Evolutionary conservation across 1,140 invertebrate species (phyloP), one percentile per base, ranked within the genome.

Genomic region (Aphaenogaster rudis): DNA sequence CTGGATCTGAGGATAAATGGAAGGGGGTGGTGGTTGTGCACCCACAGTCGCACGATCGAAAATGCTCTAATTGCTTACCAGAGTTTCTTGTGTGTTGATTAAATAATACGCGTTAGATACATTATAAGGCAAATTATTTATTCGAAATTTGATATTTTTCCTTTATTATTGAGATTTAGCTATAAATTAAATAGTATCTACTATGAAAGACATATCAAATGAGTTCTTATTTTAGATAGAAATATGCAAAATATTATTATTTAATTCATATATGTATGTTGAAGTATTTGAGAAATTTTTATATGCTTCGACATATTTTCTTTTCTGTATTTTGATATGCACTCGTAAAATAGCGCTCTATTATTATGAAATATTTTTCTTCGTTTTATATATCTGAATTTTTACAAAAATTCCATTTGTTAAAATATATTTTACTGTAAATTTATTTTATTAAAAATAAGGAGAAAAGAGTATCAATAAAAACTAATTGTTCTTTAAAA

Each of bases 361-460:
- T 21, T 74, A 39, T 59, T 76, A 21, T 28, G 28, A 1, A 42
- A 59, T 59, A 57, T 39, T 42, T 77, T 42, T 42, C 1, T 71
- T 50, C 3, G 1, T 72, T 59, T 77, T 11, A 72, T 17, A 71
- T 71, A 50, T 8, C 3, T 50, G 6, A n/a, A 13, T 71, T 71
- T 71, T 52, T 42, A 76, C 13, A 57, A 76, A 39, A n/a, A 15
- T 57, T 21, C 39, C 13, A 7, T 57, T 39, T 76, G 67, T 17
- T 5, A 42, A 69, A 67, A 67, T 6, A 69, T 45, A 21, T 21
- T 21, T 5, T 36, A 5, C 1, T 39, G 3, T 36, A 59, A 42
- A 39, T n/a, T 52, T 2, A 76, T 74, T 74, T 74, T 15, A 76
- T 76, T 59, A 57, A 76, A 76, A 59, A 0, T 4, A 54, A 52